Evolutionary conservation across 2,797 vertebrate genomes (phyloP).

Genomic region (Urophycis tenuis): DNA sequence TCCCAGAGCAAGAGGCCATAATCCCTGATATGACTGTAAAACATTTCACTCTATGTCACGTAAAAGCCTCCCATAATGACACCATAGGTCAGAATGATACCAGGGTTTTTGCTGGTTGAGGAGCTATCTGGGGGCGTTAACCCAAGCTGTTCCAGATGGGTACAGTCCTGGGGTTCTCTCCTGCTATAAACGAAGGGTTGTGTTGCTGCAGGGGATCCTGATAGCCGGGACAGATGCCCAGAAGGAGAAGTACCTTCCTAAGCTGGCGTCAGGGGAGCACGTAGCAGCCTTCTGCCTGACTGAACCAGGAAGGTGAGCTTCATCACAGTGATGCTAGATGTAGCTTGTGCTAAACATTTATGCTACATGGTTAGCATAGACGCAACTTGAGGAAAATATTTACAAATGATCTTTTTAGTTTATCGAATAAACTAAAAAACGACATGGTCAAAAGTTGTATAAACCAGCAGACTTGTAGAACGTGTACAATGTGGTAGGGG

Average conservation of each 20-base stretch:
- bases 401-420: no score
- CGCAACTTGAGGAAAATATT: no score
- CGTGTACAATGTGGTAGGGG: no score
- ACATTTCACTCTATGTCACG: neutral
- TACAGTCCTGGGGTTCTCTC: neutral
- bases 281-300: conserved; percentile 94
- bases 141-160: no score
- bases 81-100: neutral
- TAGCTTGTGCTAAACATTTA: neutral
- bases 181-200: neutral
- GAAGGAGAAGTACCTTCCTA: conserved; percentile 89
- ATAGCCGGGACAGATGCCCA: conserved; percentile 87
- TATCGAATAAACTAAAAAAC: no score
- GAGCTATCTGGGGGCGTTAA: neutral
- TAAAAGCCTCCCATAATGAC: neutral
- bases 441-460: no score
- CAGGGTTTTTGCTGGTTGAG: neutral
- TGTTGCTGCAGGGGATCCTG: conserved; percentile 80
- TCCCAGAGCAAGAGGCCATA: neutral
- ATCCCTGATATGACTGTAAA: neutral
- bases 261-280: conserved; percentile 84
- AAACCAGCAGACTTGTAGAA: no score
- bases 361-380: neutral
- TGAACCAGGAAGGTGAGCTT: conserved; percentile 84
- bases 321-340: neutral